Evolutionary conservation across 2,113 vertebrate genomes (phyloP), one percentile per base, ranked within the genome.

Genomic region (Agapornis roseicollis): DNA sequence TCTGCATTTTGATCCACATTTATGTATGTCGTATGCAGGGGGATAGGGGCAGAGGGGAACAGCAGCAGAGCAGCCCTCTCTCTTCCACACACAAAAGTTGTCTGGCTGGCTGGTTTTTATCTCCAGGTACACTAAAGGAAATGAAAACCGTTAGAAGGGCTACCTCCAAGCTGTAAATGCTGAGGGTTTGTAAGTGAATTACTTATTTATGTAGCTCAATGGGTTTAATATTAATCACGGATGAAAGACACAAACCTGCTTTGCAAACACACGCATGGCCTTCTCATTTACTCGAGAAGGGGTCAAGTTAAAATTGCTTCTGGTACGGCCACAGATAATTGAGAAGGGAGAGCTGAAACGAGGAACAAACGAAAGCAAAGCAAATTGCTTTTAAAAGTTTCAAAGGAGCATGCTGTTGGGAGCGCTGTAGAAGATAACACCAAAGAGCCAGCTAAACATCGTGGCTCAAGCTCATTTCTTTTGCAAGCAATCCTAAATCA

Each of bases 171-270:
- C 79, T 93, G 71, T 69, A 68, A 94, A 95, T 80, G 70, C 85
- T 7, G 6, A 94, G 79, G 49, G 71, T 73, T 76, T 89, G 60
- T 90, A 94, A 80, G 90, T 91, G 42, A 92, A 97, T 95, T 96
- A 70, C 82, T 88, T 95, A 93, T 90, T 91, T 97, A 89, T 84
- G 65, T 88, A 94, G 61, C 60, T 96, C 88, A 78, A 71, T 53
- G 86, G 69, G 65, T 74, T 80, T 88, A 72, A 66, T 94, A 83
- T 91, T 96, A 89, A 91, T 80, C 76, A 83, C 47, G 80, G 82
- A 68, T 68, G 80, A 90, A 91, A 95, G 64, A 56, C 8, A 24
- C 29, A 41, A 96, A 93, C 33, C 70, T 0, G 2, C 80, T 89
- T 88, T 79, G 69, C 88, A 92, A 95, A 93, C 65, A 88, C 22